These are phyloP conservation scores for Archips xylosteana DNA, from an alignment of 2,888 invertebrate genomes.

Conservation along the genomic window DNA sequence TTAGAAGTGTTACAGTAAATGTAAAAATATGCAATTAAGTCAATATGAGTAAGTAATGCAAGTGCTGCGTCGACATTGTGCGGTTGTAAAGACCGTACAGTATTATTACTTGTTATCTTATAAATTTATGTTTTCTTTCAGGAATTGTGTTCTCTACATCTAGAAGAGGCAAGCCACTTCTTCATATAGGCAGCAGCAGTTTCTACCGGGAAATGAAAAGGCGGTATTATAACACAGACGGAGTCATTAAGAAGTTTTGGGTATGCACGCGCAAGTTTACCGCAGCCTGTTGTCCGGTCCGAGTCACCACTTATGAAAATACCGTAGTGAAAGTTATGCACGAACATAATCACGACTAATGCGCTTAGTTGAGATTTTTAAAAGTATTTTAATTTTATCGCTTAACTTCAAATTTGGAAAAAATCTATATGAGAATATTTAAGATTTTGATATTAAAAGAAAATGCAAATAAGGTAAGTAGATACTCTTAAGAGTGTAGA, in stretches of 20 bases:
- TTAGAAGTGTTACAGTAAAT: too few relatives aligned
- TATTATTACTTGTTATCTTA: neutral
- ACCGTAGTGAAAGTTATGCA: slow-evolving; percentile 46
- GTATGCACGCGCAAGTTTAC: neutral
- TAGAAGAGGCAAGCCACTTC: slow-evolving; percentile 2
- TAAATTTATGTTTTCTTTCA: neutral
- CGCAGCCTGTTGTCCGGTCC: slow-evolving; percentile 1
- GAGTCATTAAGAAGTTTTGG: slow-evolving; percentile 17
- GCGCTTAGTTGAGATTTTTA: too few relatives aligned
- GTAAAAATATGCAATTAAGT: too few relatives aligned
- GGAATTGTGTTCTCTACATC: neutral
- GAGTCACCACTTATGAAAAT: slow-evolving; percentile 13
- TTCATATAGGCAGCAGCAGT: neutral
- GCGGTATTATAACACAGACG: neutral
- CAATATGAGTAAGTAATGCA: too few relatives aligned
- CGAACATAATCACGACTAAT: slow-evolving; percentile 4
- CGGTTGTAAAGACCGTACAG: too few relatives aligned
- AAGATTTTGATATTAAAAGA: too few relatives aligned
- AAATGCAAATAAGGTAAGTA: too few relatives aligned
- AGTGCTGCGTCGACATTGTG: too few relatives aligned
- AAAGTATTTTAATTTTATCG: too few relatives aligned
- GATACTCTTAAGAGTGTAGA: too few relatives aligned
- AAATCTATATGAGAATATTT: too few relatives aligned
- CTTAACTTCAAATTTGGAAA: too few relatives aligned
- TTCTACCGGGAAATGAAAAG: neutral